A percentile compares a stretch with the other conserved stretches of the same genome.
phyloP scores from a whole-genome alignment of 1,140 invertebrate species.

The Coptotermes formosanus region DNA sequence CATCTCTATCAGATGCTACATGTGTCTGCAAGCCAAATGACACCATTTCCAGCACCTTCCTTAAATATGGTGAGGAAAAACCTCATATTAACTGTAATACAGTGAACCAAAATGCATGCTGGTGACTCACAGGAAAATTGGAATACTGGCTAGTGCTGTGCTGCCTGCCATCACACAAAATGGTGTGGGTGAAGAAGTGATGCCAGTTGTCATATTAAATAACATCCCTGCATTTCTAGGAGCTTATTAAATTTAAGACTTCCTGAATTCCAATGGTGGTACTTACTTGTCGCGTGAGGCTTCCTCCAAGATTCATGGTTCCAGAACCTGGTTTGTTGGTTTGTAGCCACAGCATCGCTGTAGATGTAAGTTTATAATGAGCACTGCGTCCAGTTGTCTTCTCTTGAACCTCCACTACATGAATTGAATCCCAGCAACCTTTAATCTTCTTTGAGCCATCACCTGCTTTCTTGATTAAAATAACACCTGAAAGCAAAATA shows the following conservation, averaged over 20 bases:
- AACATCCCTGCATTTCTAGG: no score
- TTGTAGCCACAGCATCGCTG: conserved; percentile 98
- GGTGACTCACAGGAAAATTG: no score
- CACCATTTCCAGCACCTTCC: no score
- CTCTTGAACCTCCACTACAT: conserved; percentile 98
- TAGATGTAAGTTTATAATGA: conserved; percentile 98
- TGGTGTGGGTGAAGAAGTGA: no score
- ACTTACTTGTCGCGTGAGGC: conserved; percentile 88
- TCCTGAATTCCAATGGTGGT: neutral
- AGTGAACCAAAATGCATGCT: no score
- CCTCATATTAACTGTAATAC: no score
- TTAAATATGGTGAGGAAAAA: no score
- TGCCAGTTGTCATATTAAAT: no score
- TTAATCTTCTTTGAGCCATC: conserved; percentile 97
- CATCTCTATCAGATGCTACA: no score
- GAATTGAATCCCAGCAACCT: conserved; percentile 99
- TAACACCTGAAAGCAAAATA: conserved; percentile 68
- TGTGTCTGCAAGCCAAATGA: no score
- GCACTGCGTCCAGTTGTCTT: conserved; percentile 91
- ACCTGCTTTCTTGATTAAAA: conserved; percentile 98
- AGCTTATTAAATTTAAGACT: neutral
- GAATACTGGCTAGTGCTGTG: no score
- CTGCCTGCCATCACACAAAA: no score
- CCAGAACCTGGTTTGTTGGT: conserved; percentile 95
- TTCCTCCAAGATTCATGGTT: conserved; percentile 98